A percentile compares a stretch with the other conserved stretches of the same genome.
These are phyloP conservation scores for Drosophila grimshawi DNA, from an alignment of 1,140 invertebrate genomes.

Conservation along the genomic window DNA sequence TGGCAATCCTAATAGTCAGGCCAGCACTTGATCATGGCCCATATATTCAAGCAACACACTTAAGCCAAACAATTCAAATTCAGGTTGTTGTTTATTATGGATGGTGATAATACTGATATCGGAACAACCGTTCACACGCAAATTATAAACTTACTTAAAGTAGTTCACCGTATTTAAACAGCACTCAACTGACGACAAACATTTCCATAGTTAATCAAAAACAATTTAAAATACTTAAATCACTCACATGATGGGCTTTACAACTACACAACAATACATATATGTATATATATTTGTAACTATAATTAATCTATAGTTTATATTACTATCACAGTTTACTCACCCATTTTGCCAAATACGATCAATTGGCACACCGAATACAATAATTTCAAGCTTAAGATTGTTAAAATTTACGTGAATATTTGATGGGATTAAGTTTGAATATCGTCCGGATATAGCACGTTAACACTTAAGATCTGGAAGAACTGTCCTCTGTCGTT, in stretches of 20 bases:
- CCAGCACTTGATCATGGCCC: slow-evolving; percentile 10
- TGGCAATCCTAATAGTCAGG: neutral
- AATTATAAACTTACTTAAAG: slow-evolving; percentile 27
- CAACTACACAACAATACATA: neutral
- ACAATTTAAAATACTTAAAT: slow-evolving; percentile 17
- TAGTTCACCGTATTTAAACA: slow-evolving; percentile 25
- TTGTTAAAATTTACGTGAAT: neutral
- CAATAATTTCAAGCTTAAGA: slow-evolving; percentile 10
- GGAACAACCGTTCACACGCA: slow-evolving; percentile 15
- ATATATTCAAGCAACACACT: slow-evolving; percentile 1
- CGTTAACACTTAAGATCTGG: slow-evolving; percentile 40
- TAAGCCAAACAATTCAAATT: slow-evolving; percentile 2
- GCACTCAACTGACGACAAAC: slow-evolving; percentile 30
- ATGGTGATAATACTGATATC: slow-evolving; percentile 12
- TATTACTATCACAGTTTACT: slow-evolving; percentile 29
- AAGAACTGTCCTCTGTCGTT: slow-evolving; percentile 35
- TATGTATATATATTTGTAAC: neutral
- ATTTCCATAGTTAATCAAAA: slow-evolving; percentile 30
- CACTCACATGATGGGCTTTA: neutral
- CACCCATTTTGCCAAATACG: slow-evolving; percentile 69
- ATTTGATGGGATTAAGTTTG: neutral
- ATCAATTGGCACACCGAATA: slow-evolving; percentile 46
- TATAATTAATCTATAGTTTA: neutral
- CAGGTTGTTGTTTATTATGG: slow-evolving; percentile 5
- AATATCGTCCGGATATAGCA: neutral